These are phyloP conservation scores for Callimorpha dominula DNA, from an alignment of 2,888 invertebrate genomes.

Conservation along the genomic window DNA sequence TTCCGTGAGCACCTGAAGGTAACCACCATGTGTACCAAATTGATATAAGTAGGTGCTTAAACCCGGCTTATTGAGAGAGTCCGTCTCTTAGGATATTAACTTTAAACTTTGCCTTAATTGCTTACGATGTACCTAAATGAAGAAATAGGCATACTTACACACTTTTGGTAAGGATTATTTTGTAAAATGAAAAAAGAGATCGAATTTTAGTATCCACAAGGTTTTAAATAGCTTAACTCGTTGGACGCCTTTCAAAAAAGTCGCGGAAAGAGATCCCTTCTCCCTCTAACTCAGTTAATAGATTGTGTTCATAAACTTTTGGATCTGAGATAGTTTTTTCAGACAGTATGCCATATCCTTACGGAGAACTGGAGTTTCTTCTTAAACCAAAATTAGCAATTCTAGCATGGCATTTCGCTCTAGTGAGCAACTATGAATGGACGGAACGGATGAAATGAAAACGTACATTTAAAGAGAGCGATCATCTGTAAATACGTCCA, in stretches of 20 bases:
- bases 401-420: too few species aligned
- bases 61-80: conserved; percentile 43
- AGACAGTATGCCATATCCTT: too few species aligned
- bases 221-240: background rate
- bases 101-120: conserved; percentile 47
- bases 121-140: conserved; percentile 5
- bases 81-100: conserved; percentile 59
- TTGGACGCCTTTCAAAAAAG: background rate
- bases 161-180: background rate
- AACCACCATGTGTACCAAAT: conserved; percentile 37
- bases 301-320: too few species aligned
- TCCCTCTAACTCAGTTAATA: too few species aligned
- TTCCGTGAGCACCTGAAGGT: conserved; percentile 37
- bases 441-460: background rate
- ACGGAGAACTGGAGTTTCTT: too few species aligned
- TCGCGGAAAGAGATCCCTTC: too few species aligned
- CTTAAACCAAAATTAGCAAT: too few species aligned
- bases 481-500: background rate
- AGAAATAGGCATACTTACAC: background rate
- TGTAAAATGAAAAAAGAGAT: background rate
- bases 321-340: too few species aligned
- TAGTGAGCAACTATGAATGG: too few species aligned
- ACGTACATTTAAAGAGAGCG: background rate
- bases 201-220: background rate
- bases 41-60: conserved; percentile 45